phyloP scores from a whole-genome alignment of 2,888 invertebrate genomes.

The Sinopyrophorus schimmeli region DNA sequence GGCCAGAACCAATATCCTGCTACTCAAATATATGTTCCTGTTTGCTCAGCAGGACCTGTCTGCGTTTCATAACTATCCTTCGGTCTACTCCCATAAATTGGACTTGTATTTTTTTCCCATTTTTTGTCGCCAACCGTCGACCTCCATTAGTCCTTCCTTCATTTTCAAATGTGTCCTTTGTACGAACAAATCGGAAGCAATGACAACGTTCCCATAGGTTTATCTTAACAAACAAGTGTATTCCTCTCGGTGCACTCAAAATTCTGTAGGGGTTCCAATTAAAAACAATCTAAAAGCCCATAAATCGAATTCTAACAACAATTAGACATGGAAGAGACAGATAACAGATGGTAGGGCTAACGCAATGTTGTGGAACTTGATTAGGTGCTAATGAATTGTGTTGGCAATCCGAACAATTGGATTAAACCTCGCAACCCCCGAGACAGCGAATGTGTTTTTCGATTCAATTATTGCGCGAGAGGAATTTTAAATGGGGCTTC shows the following conservation, averaged over 20 bases:
- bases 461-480: conserved; percentile 47
- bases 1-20: conserved; percentile 39
- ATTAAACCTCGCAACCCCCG: conserved; percentile 44
- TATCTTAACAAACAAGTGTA: too few species aligned
- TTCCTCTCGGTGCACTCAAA: too few species aligned
- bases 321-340: conserved; percentile 46
- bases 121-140: too few species aligned
- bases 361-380: conserved; percentile 53
- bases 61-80: conserved; percentile 15
- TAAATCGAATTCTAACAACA: conserved; percentile 47
- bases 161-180: too few species aligned
- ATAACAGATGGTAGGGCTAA: conserved; percentile 47
- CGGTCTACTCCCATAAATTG: too few species aligned
- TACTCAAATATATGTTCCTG: conserved; percentile 24
- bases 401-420: conserved; percentile 48
- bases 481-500: conserved; percentile 46
- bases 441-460: conserved; percentile 48
- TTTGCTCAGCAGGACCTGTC: conserved; percentile 16
- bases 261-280: too few species aligned
- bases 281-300: too few species aligned
- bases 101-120: too few species aligned
- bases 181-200: too few species aligned
- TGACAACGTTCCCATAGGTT: too few species aligned
- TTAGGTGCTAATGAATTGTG: conserved; percentile 53
- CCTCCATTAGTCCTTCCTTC: too few species aligned